phyloP scores from a whole-genome alignment of 2,113 vertebrate genomes.

The Probosciger aterrimus region DNA sequence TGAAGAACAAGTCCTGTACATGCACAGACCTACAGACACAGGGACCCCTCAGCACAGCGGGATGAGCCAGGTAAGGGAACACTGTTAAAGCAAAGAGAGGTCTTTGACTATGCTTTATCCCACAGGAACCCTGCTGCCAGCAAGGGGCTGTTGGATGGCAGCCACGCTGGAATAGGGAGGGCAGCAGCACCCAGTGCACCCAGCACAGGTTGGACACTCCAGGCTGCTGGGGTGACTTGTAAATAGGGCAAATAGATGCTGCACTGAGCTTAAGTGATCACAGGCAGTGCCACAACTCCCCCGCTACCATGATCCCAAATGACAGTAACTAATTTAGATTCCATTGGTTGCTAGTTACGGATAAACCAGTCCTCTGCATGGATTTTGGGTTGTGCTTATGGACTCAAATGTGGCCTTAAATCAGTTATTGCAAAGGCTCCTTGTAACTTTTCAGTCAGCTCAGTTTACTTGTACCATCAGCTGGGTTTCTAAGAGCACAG shows the following conservation, averaged over 20 bases:
- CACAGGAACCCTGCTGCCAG: neutral
- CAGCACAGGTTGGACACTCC: accelerated
- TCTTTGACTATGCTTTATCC: accelerated
- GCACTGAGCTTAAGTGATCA: neutral
- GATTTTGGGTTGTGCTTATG: neutral
- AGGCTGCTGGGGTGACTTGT: neutral
- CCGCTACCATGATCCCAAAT: neutral
- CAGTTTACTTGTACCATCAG: neutral
- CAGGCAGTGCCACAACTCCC: neutral
- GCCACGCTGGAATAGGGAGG: neutral
- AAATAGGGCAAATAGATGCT: accelerated
- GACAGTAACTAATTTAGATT: neutral
- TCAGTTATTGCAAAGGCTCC: neutral
- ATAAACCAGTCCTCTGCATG: neutral
- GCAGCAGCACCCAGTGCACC: accelerated
- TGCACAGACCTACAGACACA: neutral
- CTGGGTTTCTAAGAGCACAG: neutral
- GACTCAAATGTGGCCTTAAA: neutral
- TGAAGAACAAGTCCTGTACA: accelerated
- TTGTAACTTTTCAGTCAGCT: neutral
- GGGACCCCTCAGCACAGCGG: neutral
- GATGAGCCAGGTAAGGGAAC: neutral
- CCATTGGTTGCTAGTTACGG: neutral
- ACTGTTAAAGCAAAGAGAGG: neutral
- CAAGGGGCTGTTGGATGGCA: accelerated